Conservation (phyloP, 2,797 vertebrate species). For the Diceros bicornis region DNA sequence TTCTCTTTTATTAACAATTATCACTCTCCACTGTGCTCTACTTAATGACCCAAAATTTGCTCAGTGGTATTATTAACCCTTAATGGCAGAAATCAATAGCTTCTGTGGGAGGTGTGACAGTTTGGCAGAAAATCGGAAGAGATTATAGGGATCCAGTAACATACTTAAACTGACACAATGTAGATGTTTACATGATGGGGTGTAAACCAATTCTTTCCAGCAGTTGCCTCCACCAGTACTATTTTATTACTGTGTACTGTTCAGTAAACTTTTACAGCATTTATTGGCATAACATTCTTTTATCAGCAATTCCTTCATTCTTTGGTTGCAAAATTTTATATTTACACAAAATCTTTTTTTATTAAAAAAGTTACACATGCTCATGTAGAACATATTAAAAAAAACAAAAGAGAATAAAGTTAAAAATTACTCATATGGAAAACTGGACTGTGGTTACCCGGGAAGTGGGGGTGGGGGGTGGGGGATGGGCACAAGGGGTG, state of each 20-base stretch:
- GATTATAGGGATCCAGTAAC: neutral
- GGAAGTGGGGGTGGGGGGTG: no score
- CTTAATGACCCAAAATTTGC: neutral
- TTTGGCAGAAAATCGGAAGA: neutral
- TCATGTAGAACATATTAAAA: neutral
- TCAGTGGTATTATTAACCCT: neutral
- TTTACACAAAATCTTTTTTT: neutral
- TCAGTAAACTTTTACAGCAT: neutral
- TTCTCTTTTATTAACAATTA: neutral
- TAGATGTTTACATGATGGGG: neutral
- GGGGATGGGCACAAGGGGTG: no score
- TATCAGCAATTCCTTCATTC: neutral
- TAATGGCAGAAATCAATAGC: neutral
- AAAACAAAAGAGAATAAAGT: neutral
- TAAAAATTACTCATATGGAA: neutral
- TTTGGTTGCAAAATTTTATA: neutral
- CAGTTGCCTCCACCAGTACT: neutral
- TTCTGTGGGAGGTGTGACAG: neutral
- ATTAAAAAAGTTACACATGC: neutral
- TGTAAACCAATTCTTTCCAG: neutral
- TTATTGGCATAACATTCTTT: neutral
- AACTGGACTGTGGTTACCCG: no score
- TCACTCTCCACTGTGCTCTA: neutral
- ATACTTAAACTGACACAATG: neutral
- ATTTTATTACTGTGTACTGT: neutral